Base-by-base conservation (phyloP, 2,797 vertebrate species). In the Syngnathus acus region DNA sequence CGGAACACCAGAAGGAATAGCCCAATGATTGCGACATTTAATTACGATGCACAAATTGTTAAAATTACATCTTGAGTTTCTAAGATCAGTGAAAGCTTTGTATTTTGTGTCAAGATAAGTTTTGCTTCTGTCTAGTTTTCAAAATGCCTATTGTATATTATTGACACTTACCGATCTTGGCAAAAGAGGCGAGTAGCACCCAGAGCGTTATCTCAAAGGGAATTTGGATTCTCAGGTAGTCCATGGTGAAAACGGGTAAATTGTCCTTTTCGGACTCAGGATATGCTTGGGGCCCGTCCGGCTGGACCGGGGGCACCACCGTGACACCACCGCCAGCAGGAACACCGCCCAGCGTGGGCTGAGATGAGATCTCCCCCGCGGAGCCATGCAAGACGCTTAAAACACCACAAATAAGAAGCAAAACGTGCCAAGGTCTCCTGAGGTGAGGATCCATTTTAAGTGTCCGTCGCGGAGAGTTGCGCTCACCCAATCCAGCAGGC, bases 191-290 rank as follows among this genome's bases (percentile, higher is more conserved):
- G 72, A 98, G 87, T 68, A 98, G 82, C 68, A 97, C 92, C 95
- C 95, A 98, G 7, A 98, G 86, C 8, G 95, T 97, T 84, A 98
- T 95, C 88, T 98, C 95, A 84, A 98, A 94, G 1, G 96, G 96
- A 45, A 97, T 90, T 77, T 98, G 95, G 76, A 98, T 94, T 68
- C 95, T 93, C 2, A 91, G 80, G 71, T 98, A 98, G 76, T 98
- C 88, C 86, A 96, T 85, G 5, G 92, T 92, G 79, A 99, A 98
- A 70, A 95, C 90, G 0, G 94, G 93, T 19, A 97, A 80, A 23
- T 89, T 83, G 2, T 82, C 81, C 72, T 93, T 92, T 61, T 86
- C 87, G 0, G 81, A 64, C 0, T 92, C 82, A 23, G 88, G 87
- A 32, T 71, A 86, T 5, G 80, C 70, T 43, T 90, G 83, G 0